Percentiles rank a stretch among this genome's conserved stretches.
Conservation (phyloP, 2,113 vertebrate species). For the Hyaena hyaena region DNA sequence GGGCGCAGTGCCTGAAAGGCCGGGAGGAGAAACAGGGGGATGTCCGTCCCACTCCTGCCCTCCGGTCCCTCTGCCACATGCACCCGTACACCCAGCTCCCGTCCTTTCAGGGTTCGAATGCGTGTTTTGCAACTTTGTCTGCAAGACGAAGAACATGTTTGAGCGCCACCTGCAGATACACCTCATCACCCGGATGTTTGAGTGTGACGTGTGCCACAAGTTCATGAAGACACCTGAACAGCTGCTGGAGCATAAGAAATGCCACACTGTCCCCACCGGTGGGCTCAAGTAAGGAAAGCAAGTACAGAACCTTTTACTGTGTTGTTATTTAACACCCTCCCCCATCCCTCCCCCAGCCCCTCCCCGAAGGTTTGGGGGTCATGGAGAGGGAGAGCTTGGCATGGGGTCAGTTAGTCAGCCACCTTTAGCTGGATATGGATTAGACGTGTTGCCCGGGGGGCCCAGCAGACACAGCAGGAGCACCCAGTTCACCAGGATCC, state of each 20-base stretch:
- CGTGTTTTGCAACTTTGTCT: constrained; percentile 99
- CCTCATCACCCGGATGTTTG: constrained; percentile 99
- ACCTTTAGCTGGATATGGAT: background rate
- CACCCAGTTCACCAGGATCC: background rate
- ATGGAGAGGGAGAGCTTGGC: background rate
- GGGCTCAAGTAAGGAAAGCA: constrained; percentile 99
- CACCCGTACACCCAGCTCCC: constrained; percentile 71
- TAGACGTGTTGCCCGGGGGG: background rate
- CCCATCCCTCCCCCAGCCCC: background rate
- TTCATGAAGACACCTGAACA: constrained; percentile 99
- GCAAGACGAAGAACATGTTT: constrained; percentile 99
- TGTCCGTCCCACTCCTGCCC: background rate
- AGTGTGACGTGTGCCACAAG: constrained; percentile 99
- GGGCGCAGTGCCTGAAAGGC: background rate
- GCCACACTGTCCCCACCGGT: constrained; percentile 99
- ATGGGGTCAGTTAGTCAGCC: background rate
- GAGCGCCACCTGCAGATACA: constrained; percentile 99
- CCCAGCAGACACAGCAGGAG: background rate
- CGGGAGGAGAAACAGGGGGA: background rate
- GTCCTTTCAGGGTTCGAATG: constrained; percentile 96
- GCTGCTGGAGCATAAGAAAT: constrained; percentile 99
- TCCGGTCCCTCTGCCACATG: background rate
- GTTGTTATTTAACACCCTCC: constrained; percentile 79
- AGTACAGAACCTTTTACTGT: constrained; percentile 96
- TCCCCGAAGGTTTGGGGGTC: constrained; percentile 44